Evolutionary conservation across 2,888 invertebrate genomes (phyloP), one percentile per base, ranked within the genome.

Genomic region (Cosmia trapezina): DNA sequence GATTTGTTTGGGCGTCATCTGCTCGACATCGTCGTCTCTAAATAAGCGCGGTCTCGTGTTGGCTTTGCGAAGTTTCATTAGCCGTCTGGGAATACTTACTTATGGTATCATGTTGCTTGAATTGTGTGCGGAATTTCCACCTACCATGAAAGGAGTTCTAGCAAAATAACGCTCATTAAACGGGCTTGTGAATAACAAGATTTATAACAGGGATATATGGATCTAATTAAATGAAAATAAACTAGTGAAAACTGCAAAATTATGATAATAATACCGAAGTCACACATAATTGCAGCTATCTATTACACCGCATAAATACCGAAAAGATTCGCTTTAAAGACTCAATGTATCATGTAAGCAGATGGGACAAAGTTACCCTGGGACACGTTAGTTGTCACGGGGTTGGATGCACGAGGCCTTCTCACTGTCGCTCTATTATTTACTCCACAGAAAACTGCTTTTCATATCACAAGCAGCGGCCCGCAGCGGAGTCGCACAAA

Each of bases 1-100:
- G 95, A 95, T 95, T 96, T 95, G 95, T 95, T 95, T 93, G 90
- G 92, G 94, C 94, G 95, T 94, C 95, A 96, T 96, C 94, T 96
- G 95, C 90, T 93, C 94, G 92, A 92, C 93, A 94, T 93, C 91
- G 93, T 91, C 90, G 90, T 86, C 89, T 93, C 93, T 94, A 93
- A 94, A 94, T 93, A 94, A 93, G 93, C 92, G 91, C 90, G 92
- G 91, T 92, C 89, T 92, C 90, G 87, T 91, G 92, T 94, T 92
- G 91, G 91, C 91, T 94, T 94, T 91, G 90, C 92, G 86, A 93
- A 94, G 91, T 94, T 94, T 95, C 94, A 95, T 95, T 94, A 95
- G 93, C 91, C 92, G 91, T 90, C 91, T 92, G 91, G 91, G 91
- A 92, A 92, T 91, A 93, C 91, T 93, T 93, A 93, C 91, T 92